Percentiles rank a stretch among this genome's conserved stretches.
Conservation (phyloP, 1,140 invertebrate genomes). For the Apolygus lucorum region DNA sequence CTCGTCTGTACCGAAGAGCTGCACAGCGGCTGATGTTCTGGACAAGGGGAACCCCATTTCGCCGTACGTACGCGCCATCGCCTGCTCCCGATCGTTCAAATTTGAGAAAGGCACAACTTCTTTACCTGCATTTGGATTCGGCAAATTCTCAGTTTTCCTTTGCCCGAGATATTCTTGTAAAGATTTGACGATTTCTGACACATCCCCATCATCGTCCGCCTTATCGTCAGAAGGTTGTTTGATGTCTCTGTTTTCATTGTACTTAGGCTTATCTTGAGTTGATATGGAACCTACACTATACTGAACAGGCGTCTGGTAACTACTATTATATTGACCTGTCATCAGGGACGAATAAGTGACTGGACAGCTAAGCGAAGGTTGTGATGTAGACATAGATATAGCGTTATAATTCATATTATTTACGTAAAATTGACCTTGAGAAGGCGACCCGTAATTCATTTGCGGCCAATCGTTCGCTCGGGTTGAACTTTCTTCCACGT, state of each 20-base stretch:
- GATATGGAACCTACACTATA: background rate
- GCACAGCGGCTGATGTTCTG: slow-evolving; percentile 64
- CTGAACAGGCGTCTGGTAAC: background rate
- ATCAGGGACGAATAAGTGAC: background rate
- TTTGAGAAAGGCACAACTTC: slow-evolving; percentile 42
- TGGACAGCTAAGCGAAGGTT: background rate
- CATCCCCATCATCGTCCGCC: background rate
- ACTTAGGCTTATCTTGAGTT: background rate
- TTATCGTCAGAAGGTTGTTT: background rate
- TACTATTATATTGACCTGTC: background rate
- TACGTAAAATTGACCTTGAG: background rate
- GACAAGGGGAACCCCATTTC: slow-evolving; percentile 76
- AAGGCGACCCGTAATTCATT: background rate
- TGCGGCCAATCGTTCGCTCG: background rate
- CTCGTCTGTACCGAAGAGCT: slow-evolving; percentile 65
- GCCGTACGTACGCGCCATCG: slow-evolving; percentile 58
- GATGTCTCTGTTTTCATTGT: too few relatives aligned
- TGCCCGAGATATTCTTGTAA: background rate
- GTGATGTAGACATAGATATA: background rate
- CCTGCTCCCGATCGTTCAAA: slow-evolving; percentile 50
- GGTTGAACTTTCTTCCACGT: background rate
- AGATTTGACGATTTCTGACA: slow-evolving; percentile 15
- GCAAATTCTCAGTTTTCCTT: background rate
- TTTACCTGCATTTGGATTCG: background rate
- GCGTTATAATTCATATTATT: slow-evolving; percentile 11